phyloP scores from a whole-genome alignment of 2,113 vertebrate genomes.

The Maccullochella peelii region DNA sequence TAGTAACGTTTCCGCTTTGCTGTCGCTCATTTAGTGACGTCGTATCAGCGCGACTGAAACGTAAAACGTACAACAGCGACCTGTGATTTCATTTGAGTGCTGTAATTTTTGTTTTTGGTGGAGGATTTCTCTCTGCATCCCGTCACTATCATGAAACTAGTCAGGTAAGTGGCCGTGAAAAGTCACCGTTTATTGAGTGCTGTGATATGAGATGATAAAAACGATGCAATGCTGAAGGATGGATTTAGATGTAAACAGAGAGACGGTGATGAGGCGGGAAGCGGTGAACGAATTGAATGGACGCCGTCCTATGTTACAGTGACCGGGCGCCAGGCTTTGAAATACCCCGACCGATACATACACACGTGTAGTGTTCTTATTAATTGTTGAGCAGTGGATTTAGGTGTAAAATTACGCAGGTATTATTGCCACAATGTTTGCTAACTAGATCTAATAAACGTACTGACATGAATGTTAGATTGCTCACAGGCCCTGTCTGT shows the following conservation, averaged over 20 bases:
- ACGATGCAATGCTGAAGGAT: constrained; percentile 46
- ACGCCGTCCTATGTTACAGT: not conserved
- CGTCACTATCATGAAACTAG: constrained; percentile 86
- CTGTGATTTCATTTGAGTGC: constrained; percentile 58
- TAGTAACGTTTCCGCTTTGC: accelerated
- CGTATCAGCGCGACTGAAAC: constrained; percentile 32
- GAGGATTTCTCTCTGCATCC: constrained; percentile 71
- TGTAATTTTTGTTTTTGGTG: constrained; percentile 80
- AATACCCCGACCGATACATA: accelerated
- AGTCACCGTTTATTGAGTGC: accelerated
- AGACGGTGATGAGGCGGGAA: constrained; percentile 77
- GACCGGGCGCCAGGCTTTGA: not conserved
- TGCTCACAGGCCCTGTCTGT: not conserved
- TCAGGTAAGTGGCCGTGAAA: constrained; percentile 72
- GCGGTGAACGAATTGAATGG: constrained; percentile 64
- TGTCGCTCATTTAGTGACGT: constrained; percentile 59
- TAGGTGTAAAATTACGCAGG: accelerated
- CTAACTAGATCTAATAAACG: not conserved
- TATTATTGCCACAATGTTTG: accelerated
- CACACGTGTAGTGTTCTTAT: accelerated
- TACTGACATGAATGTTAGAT: not conserved
- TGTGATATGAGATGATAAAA: not conserved
- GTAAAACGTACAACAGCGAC: constrained; percentile 59
- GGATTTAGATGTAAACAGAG: constrained; percentile 68
- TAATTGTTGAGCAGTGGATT: accelerated